These are phyloP conservation scores for Tribolium madens DNA, from an alignment of 1,140 invertebrate genomes.

Conservation along the genomic window DNA sequence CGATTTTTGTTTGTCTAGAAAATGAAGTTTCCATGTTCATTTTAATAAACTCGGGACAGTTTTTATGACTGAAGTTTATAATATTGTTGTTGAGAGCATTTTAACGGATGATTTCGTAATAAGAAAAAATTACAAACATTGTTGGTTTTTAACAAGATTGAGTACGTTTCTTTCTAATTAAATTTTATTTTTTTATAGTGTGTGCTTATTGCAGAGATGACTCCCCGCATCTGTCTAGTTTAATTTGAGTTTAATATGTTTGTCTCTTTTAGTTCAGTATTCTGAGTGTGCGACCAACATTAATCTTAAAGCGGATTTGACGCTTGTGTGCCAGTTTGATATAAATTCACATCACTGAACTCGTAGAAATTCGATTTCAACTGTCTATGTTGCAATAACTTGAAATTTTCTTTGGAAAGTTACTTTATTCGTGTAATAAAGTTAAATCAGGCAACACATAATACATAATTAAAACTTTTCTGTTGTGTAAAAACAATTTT, in stretches of 20 bases:
- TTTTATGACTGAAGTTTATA: not conserved
- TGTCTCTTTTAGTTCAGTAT: not conserved
- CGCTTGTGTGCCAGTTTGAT: not conserved
- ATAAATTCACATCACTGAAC: not conserved
- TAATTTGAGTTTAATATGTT: not conserved
- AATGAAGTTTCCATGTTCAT: not conserved
- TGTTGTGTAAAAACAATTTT: not conserved
- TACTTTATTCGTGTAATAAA: too few relatives aligned
- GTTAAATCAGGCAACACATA: not conserved
- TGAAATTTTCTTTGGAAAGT: not conserved
- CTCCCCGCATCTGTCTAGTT: not conserved
- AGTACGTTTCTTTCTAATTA: too few relatives aligned
- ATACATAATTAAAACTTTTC: not conserved
- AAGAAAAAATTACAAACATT: not conserved
- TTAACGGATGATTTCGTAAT: too few relatives aligned
- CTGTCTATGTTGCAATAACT: not conserved
- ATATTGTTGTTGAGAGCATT: not conserved
- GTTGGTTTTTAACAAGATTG: not conserved
- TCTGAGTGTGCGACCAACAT: not conserved
- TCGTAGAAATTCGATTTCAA: not conserved
- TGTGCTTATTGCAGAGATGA: not conserved
- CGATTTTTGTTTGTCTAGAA: not conserved
- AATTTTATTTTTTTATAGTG: too few relatives aligned
- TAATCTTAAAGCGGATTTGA: not conserved
- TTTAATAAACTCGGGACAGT: not conserved